These are phyloP conservation scores for Mus minutoides DNA, from an alignment of 2,797 vertebrate species.

Conservation along the genomic window DNA sequence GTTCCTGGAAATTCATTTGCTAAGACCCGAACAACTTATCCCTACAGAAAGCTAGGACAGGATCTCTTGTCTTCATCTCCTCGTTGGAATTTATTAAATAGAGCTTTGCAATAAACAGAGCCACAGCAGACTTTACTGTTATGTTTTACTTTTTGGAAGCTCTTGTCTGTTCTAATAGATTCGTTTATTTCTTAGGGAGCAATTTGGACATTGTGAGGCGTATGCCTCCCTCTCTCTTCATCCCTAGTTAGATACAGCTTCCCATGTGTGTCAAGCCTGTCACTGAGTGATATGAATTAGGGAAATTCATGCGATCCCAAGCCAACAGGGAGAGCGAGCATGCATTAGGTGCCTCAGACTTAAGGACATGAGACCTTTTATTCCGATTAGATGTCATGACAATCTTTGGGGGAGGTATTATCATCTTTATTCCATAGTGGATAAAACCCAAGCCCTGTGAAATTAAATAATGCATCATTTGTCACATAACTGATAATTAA, in stretches of 20 bases:
- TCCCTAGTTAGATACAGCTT: background rate
- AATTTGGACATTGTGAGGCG: background rate
- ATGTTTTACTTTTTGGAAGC: background rate
- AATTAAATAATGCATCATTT: constrained; percentile 15
- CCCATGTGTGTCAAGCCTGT: background rate
- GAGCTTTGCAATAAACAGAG: background rate
- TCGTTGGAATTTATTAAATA: background rate
- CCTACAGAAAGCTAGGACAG: background rate
- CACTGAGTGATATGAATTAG: background rate
- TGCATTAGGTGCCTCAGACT: background rate
- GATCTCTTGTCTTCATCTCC: background rate
- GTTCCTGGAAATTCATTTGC: background rate
- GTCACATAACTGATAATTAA: background rate
- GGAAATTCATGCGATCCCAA: background rate
- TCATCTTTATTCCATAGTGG: background rate
- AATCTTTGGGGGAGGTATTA: background rate
- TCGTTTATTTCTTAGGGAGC: background rate
- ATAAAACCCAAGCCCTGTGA: background rate
- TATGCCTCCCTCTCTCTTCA: background rate
- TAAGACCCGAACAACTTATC: background rate
- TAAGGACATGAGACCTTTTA: background rate
- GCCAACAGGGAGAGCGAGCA: background rate
- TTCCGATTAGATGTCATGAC: background rate
- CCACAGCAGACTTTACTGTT: background rate
- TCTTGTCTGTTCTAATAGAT: background rate